Percentiles rank a stretch among this genome's conserved stretches.
These are phyloP conservation scores for Anoncus sp. DNA, from an alignment of 2,888 invertebrate genomes.

Conservation along the genomic window DNA sequence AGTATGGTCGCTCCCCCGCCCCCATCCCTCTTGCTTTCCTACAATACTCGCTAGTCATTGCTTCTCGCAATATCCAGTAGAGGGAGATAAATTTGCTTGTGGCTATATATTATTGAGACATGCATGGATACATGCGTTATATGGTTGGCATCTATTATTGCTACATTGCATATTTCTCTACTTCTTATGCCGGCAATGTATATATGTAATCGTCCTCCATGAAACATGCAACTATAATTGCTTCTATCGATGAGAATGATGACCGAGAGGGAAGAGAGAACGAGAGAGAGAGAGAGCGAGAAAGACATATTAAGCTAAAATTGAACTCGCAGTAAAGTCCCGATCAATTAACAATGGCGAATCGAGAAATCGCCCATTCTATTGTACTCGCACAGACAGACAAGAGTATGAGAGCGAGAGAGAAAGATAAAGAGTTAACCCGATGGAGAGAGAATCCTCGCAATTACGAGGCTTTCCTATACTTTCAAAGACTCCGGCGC, in stretches of 20 bases:
- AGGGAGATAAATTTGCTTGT: slow-evolving; percentile 27
- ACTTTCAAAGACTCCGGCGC: not conserved
- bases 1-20: slow-evolving; percentile 16
- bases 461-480: not conserved
- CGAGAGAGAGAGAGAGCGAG: slow-evolving; percentile 10
- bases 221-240: slow-evolving; percentile 31
- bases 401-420: not conserved
- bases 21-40: not conserved
- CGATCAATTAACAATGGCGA: slow-evolving; percentile 44
- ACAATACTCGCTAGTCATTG: slow-evolving; percentile 27
- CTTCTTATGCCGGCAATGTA: slow-evolving; percentile 11
- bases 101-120: not conserved
- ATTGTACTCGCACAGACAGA: slow-evolving; percentile 21
- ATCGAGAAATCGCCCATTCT: slow-evolving; percentile 23
- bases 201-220: slow-evolving; percentile 4
- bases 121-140: not conserved
- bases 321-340: slow-evolving; percentile 27
- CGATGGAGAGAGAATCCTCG: not conserved
- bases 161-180: slow-evolving; percentile 4
- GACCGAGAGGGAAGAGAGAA: not conserved
- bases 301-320: slow-evolving; percentile 11
- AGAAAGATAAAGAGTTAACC: not conserved
- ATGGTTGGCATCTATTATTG: too few relatives aligned
- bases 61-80: slow-evolving; percentile 36
- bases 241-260: slow-evolving; percentile 15